Evolutionary conservation across 2,797 vertebrate species (phyloP).

Genomic region (Sebastes matsubarae): DNA sequence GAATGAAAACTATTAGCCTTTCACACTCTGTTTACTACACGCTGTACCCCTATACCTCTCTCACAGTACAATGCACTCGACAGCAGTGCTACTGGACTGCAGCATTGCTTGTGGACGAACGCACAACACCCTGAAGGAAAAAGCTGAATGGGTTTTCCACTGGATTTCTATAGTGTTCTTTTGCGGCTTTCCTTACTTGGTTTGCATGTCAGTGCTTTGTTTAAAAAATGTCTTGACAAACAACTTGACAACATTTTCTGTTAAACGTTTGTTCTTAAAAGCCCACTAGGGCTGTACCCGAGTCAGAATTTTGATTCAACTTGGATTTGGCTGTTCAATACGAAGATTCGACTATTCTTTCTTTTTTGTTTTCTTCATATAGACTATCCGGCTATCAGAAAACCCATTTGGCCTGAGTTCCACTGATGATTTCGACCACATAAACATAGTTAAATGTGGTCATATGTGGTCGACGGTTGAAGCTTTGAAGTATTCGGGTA

Average conservation of each 20-base stretch:
- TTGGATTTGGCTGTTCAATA: too few species aligned
- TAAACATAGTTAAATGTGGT: too few species aligned
- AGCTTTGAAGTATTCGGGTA: too few species aligned
- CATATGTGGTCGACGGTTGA: too few species aligned
- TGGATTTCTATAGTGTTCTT: neutral
- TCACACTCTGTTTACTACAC: neutral
- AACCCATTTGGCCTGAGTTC: too few species aligned
- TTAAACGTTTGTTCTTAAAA: neutral
- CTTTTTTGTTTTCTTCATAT: too few species aligned
- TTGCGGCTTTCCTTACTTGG: neutral
- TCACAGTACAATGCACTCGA: neutral
- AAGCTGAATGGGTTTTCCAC: neutral
- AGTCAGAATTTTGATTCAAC: too few species aligned
- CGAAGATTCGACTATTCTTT: too few species aligned
- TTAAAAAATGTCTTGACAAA: neutral
- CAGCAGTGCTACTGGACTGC: neutral
- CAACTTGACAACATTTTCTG: neutral
- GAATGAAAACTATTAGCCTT: conserved; percentile 19
- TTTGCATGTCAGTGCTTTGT: neutral
- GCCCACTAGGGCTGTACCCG: too few species aligned
- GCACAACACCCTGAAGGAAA: neutral
- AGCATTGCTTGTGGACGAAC: neutral
- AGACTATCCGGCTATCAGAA: too few species aligned
- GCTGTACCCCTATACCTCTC: neutral
- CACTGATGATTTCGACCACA: too few species aligned